phyloP scores from a whole-genome alignment of 2,113 vertebrate species.

The Synchiropus splendidus region DNA sequence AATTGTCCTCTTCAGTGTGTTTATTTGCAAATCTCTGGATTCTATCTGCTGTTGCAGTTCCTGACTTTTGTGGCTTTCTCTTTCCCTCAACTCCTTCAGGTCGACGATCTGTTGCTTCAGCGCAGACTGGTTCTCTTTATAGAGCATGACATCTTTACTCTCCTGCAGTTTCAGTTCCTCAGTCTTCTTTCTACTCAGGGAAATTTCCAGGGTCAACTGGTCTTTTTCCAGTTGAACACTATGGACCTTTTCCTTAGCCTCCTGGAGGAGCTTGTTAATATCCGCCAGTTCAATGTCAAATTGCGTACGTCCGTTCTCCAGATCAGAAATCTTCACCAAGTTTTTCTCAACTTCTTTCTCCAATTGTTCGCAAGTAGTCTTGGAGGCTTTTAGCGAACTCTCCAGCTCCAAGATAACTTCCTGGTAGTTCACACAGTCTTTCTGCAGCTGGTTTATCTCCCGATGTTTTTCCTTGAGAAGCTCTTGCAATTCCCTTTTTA shows the following conservation, averaged over 20 bases:
- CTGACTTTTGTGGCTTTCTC: slow-evolving; percentile 27
- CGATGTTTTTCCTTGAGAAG: slow-evolving; percentile 82
- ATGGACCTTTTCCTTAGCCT: slow-evolving; percentile 45
- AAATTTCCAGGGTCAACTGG: slow-evolving; percentile 47
- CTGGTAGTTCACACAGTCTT: slow-evolving; percentile 78
- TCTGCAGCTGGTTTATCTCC: slow-evolving; percentile 78
- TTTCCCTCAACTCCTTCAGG: slow-evolving; percentile 53
- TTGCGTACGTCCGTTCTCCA: slow-evolving; percentile 38
- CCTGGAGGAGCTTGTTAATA: slow-evolving; percentile 45
- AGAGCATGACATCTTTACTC: slow-evolving; percentile 45
- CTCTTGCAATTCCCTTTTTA: slow-evolving; percentile 76
- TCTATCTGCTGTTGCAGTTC: slow-evolving; percentile 56
- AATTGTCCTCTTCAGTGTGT: slow-evolving; percentile 59
- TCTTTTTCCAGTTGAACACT: slow-evolving; percentile 58
- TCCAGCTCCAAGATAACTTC: slow-evolving; percentile 76
- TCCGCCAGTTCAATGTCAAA: slow-evolving; percentile 50
- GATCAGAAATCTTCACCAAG: slow-evolving; percentile 38
- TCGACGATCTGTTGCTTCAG: slow-evolving; percentile 52
- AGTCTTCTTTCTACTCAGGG: slow-evolving; percentile 39
- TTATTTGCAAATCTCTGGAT: slow-evolving; percentile 55
- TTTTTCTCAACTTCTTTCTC: slow-evolving; percentile 57
- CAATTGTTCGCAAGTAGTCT: slow-evolving; percentile 47
- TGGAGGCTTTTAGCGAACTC: slow-evolving; percentile 62
- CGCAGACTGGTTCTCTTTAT: slow-evolving; percentile 49
- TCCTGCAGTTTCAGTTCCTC: slow-evolving; percentile 31